These are phyloP conservation scores for Apodemia duryi DNA, from an alignment of 2,888 invertebrate species.

Conservation along the genomic window DNA sequence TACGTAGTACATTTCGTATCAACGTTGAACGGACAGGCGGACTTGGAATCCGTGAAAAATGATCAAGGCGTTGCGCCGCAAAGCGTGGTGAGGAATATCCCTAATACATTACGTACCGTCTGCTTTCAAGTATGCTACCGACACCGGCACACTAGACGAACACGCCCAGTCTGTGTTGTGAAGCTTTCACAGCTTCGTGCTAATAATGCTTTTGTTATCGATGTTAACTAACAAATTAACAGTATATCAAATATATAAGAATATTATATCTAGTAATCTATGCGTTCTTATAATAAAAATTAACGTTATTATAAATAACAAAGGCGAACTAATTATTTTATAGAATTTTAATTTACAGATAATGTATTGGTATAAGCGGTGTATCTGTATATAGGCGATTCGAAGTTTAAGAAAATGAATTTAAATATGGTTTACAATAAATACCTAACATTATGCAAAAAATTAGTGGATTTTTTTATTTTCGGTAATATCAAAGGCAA, in stretches of 20 bases:
- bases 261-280: neutral
- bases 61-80: constrained; percentile 37
- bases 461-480: neutral
- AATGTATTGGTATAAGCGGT: neutral
- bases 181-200: constrained; percentile 23
- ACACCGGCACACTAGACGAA: constrained; percentile 21
- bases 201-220: constrained; percentile 26
- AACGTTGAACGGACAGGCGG: constrained; percentile 36
- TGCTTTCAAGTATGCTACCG: constrained; percentile 27
- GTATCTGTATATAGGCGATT: neutral
- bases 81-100: constrained; percentile 39
- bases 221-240: constrained; percentile 19
- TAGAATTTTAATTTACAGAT: neutral
- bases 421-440: too few species aligned
- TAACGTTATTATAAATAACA: too few species aligned
- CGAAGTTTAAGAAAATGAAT: neutral
- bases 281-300: too few species aligned
- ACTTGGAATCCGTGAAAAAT: constrained; percentile 33
- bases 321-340: neutral
- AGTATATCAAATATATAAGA: neutral
- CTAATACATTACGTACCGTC: constrained; percentile 36
- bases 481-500: neutral
- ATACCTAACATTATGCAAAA: too few species aligned
- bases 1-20: constrained; percentile 40
- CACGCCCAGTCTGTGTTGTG: constrained; percentile 27